Conservation (phyloP, 2,888 invertebrate species). For the Mesorhabditis spiculigera region DNA sequence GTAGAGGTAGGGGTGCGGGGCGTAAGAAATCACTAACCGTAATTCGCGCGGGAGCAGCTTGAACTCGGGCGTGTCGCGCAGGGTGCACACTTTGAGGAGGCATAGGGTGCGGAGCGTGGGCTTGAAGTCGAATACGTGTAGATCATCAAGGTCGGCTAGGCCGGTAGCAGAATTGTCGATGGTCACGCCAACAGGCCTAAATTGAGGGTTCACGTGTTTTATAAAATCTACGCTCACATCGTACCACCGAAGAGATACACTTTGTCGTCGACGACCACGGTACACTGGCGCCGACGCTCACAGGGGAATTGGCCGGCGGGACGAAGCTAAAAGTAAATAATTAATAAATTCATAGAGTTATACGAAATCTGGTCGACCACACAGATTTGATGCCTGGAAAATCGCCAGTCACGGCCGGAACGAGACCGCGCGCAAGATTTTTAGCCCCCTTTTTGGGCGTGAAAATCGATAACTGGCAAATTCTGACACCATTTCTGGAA, state of each 20-base stretch:
- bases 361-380: too few relatives aligned
- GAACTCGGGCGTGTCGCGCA: too few relatives aligned
- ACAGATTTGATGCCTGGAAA: too few relatives aligned
- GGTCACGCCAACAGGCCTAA: constrained; percentile 9
- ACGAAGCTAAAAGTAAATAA: neutral
- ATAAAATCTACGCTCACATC: constrained; percentile 66
- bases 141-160: constrained; percentile 48
- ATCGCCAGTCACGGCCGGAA: too few relatives aligned
- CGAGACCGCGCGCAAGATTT: too few relatives aligned
- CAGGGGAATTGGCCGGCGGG: constrained; percentile 55
- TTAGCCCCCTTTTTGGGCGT: too few relatives aligned
- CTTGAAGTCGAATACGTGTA: constrained; percentile 49
- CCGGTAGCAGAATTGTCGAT: constrained; percentile 10
- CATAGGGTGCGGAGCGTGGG: neutral
- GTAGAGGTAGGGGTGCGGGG: too few relatives aligned
- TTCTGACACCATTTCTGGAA: too few relatives aligned
- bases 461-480: too few relatives aligned
- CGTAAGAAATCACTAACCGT: too few relatives aligned
- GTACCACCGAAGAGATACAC: constrained; percentile 87
- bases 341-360: neutral
- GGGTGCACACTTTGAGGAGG: too few relatives aligned
- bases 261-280: constrained; percentile 72
- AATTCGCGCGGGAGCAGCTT: too few relatives aligned
- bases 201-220: constrained; percentile 9
- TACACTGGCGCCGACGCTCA: constrained; percentile 70